Conservation (phyloP, 2,113 vertebrate species). For the Seriola dumerili region DNA sequence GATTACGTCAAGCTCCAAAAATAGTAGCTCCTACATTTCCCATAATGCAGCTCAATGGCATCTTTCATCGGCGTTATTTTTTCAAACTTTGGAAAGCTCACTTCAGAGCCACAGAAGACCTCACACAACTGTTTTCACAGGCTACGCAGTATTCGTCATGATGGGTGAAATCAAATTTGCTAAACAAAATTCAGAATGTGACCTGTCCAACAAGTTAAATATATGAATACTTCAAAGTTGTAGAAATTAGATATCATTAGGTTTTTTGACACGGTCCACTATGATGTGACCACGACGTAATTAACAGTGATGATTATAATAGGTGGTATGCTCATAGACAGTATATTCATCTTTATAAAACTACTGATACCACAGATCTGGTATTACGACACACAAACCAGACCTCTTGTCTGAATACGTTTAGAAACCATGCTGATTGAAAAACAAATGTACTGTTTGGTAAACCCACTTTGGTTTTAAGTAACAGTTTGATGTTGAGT, state of each 20-base stretch:
- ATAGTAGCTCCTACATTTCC: neutral
- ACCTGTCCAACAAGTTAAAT: neutral
- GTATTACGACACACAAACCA: constrained; percentile 42
- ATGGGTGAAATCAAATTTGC: neutral
- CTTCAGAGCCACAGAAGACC: no score
- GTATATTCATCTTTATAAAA: constrained; percentile 39
- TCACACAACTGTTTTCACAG: neutral
- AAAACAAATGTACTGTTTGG: constrained; percentile 34
- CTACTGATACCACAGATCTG: constrained; percentile 17
- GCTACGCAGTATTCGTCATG: neutral
- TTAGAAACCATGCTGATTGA: constrained; percentile 21
- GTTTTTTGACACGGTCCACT: neutral
- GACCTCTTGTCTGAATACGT: constrained; percentile 37
- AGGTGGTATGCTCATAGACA: constrained; percentile 7
- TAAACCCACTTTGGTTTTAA: constrained; percentile 14
- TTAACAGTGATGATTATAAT: constrained; percentile 23
- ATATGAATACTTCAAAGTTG: neutral
- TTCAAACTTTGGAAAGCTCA: no score
- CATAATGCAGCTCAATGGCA: neutral
- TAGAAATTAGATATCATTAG: neutral
- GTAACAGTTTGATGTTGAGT: constrained; percentile 8
- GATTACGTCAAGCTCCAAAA: neutral
- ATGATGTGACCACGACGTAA: constrained; percentile 1
- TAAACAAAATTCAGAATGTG: neutral
- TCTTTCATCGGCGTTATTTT: neutral